Percentiles rank a stretch among this genome's conserved stretches.
These are phyloP conservation scores for cat (Felis catus) DNA, from an alignment of 2,113 vertebrate species.

Conservation along the genomic window DNA sequence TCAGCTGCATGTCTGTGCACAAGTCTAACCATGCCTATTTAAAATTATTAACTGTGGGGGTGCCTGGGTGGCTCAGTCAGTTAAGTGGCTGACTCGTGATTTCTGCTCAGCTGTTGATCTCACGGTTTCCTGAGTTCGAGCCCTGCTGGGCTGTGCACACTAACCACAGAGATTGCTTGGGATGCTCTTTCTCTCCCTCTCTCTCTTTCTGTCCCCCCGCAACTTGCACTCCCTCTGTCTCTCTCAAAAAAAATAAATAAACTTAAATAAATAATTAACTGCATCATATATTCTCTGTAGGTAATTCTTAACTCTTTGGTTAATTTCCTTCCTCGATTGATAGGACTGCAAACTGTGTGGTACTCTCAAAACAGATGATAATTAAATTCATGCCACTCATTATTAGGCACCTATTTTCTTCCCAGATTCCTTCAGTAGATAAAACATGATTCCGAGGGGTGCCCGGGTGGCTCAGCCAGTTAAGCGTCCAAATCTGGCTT, in stretches of 20 bases:
- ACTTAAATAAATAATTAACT: neutral
- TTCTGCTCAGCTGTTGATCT: too few species aligned
- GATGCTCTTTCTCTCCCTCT: too few species aligned
- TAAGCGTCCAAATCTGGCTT: too few species aligned
- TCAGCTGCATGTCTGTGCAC: neutral
- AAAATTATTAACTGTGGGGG: neutral
- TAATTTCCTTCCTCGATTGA: constrained; percentile 48
- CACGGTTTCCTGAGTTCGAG: too few species aligned
- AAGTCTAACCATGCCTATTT: neutral
- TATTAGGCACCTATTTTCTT: constrained; percentile 33
- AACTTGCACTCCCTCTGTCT: too few species aligned
- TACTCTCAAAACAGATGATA: constrained; percentile 30
- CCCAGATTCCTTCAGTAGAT: neutral
- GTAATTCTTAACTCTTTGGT: constrained; percentile 39
- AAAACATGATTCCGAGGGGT: neutral
- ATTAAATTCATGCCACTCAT: constrained; percentile 46
- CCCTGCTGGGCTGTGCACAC: too few species aligned
- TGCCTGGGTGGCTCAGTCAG: too few species aligned
- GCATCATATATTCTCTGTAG: neutral
- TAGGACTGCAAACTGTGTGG: constrained; percentile 1
- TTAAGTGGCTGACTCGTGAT: too few species aligned
- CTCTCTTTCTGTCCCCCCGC: too few species aligned
- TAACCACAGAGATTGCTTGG: too few species aligned
- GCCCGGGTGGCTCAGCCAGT: too few species aligned
- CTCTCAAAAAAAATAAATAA: too few species aligned